Evolutionary conservation across 2,888 invertebrate species (phyloP).

Genomic region (Xestobium rufovillosum): DNA sequence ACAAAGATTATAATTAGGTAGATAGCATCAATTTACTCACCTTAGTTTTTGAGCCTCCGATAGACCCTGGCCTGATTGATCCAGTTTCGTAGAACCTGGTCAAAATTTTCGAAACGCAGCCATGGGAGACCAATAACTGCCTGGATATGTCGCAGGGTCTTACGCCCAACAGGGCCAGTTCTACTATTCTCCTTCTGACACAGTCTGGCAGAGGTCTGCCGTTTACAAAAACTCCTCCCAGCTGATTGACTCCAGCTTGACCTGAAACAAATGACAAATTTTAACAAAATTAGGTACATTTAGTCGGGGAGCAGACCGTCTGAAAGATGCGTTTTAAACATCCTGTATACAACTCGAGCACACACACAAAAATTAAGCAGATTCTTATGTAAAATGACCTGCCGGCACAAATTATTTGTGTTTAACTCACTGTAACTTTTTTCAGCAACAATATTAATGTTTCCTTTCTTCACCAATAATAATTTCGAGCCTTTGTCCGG

Average conservation of each 20-base stretch:
- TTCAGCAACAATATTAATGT: too few relatives aligned
- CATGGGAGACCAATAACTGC: slow-evolving; percentile 91
- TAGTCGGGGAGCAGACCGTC: too few relatives aligned
- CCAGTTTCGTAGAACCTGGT: slow-evolving; percentile 96
- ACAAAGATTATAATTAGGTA: too few relatives aligned
- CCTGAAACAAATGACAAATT: slow-evolving; percentile 49
- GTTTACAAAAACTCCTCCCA: slow-evolving; percentile 95
- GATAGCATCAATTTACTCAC: slow-evolving; percentile 49
- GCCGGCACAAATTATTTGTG: too few relatives aligned
- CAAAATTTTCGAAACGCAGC: slow-evolving; percentile 94
- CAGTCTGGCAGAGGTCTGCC: slow-evolving; percentile 95
- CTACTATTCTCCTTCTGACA: slow-evolving; percentile 87
- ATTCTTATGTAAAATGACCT: too few relatives aligned
- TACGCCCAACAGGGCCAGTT: slow-evolving; percentile 88
- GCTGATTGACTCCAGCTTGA: slow-evolving; percentile 94
- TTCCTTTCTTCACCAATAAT: too few relatives aligned
- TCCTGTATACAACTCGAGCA: too few relatives aligned
- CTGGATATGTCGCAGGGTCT: slow-evolving; percentile 95
- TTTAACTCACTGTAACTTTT: too few relatives aligned
- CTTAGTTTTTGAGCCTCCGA: slow-evolving; percentile 93
- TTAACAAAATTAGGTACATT: too few relatives aligned
- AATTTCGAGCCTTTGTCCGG: too few relatives aligned
- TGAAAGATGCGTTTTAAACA: too few relatives aligned
- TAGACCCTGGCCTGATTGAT: slow-evolving; percentile 89
- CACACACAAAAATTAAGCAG: too few relatives aligned